These are phyloP conservation scores for Zaprionus tsacasi DNA, from an alignment of 1,140 invertebrate species.

Conservation along the genomic window DNA sequence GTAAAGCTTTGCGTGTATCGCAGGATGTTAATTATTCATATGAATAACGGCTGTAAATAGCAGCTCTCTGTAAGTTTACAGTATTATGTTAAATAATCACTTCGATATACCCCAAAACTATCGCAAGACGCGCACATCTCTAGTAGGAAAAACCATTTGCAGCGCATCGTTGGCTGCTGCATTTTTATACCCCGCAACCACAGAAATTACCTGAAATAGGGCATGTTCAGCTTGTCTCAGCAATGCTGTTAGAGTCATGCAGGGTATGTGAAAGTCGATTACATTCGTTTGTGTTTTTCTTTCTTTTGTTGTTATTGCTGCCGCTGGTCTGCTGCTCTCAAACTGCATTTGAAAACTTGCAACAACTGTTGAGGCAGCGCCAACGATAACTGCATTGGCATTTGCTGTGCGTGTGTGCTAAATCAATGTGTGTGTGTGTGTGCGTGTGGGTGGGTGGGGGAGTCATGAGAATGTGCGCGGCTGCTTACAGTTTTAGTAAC, in stretches of 20 bases:
- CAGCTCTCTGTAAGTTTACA: neutral
- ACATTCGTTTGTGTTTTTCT: neutral
- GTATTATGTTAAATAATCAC: neutral
- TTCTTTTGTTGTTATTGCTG: neutral
- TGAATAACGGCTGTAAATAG: neutral
- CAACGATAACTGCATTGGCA: slow-evolving; percentile 52
- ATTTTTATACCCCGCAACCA: neutral
- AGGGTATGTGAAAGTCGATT: neutral
- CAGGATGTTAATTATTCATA: neutral
- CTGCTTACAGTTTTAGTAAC: slow-evolving; percentile 9
- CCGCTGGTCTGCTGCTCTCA: slow-evolving; percentile 3
- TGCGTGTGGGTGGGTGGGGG: neutral
- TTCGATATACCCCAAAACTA: neutral
- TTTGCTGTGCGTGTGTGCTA: slow-evolving; percentile 17
- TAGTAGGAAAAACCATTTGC: slow-evolving; percentile 9
- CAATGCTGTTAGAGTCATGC: neutral
- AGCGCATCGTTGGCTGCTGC: neutral
- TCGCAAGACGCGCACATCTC: neutral
- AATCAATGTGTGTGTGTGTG: neutral
- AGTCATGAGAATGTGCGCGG: neutral
- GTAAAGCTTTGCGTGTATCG: neutral
- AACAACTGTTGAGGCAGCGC: slow-evolving; percentile 3
- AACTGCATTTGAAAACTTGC: slow-evolving; percentile 57
- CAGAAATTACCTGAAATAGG: neutral
- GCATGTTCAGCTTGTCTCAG: neutral